Base-by-base conservation (phyloP, 2,888 invertebrate genomes). In the Cyclophora punctaria region DNA sequence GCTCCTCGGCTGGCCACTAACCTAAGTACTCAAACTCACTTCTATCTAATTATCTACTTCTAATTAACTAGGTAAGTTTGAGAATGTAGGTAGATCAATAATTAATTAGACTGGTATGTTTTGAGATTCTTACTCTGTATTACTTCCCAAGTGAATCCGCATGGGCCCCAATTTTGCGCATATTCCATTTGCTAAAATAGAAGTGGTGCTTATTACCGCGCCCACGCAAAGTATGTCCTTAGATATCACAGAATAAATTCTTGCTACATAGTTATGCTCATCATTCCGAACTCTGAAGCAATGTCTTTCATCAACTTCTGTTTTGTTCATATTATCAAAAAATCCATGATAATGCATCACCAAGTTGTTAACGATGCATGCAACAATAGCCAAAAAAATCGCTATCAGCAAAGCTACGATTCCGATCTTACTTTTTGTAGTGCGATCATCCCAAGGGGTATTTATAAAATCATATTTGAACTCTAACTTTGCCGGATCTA, bases 381-480 rank as follows among this genome's bases (percentile, higher is more conserved):
- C 71, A 61, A 76, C 69, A 2, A 68, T 81, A 5, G 62, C 68
- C 3, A 67, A 51, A 55, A 81, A 78, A 63, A 86, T 80, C n/a
- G 71, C 54, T 33, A 70, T 35, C 5, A 85, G 61, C 50, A 86
- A 63, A 45, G 69, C 50, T 41, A 80, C 54, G 7, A 84, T 77
- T 4, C 76, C 71, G 44, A 71, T 57, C 75, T 84, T 84, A 60
- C 81, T 86, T 55, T 58, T 73, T 5, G 57, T 61, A 3, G 82
- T 63, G 7, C 86, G 72, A 49, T 83, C 79, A 48, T 85, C 85
- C 86, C 86, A 87, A 6, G 86, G 85, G 20, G 50, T 71, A 50
- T 72, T 75, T 40, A 85, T 64, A 58, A 85, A 85, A 67, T 80
- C 78, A 56, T 71, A 79, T 53, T 65, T 62, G 54, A 72, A 83